Base-by-base conservation (phyloP, 2,797 vertebrate genomes). In the Spheniscus humboldti region DNA sequence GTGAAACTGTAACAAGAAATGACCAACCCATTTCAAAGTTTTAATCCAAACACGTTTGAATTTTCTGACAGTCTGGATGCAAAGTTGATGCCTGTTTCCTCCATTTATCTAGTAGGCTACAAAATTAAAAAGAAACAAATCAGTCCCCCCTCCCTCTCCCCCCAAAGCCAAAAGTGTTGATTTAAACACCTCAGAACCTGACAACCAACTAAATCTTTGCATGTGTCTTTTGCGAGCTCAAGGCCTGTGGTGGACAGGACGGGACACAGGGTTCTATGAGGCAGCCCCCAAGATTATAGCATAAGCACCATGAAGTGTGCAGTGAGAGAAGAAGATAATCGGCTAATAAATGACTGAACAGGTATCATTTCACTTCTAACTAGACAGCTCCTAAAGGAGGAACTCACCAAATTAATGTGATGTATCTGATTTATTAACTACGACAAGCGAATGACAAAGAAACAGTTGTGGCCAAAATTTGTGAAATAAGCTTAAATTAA, bases 401-500 rank as follows among this genome's bases (percentile, higher is more conserved):
- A 93, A 71, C n/a, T 71, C 17, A n/a, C 30, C 50, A 47, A 78
- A 86, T 45, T 27, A 37, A 56, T 6, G 9, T 8, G 11, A 7
- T 56, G 2, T 31, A 23, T 55, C 69, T 87, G 13, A 55, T 80
- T 87, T 66, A n/a, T 73, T 57, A 86, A 14, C 84, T 67, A 68
- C 4, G 11, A 75, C 31, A 60, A 88, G 52, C 0, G 6, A 84
- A 80, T 50, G 28, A 66, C 37, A 39, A 85, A 88, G 52, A 50
- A 92, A 73, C 9, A 63, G 22, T 11, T 41, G 12, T 37, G 41
- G 37, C 31, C 63, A 68, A 82, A 69, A 74, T 31, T 25, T 75
- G 55, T 64, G 45, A 84, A 92, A 86, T 39, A 90, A 66, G 20
- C 27, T 88, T 45, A 88, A 94, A 79, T 20, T 52, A 79, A n/a